Base-by-base conservation (phyloP, 2,113 vertebrate genomes). In the Epinephelus fuscoguttatus region DNA sequence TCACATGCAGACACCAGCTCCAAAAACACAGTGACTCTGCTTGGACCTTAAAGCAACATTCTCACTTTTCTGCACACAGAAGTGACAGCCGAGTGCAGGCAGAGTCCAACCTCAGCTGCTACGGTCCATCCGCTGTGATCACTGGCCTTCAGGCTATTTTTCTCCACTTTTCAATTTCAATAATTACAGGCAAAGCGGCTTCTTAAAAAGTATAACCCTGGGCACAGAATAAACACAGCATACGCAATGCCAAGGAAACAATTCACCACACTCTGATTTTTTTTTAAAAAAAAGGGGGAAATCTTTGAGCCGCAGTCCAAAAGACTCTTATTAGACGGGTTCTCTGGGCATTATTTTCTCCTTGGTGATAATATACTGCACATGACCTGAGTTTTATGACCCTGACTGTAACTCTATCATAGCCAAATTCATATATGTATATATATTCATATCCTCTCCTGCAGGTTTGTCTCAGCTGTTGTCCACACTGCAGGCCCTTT, bases 111-210 rank as follows among this genome's bases (percentile, higher is more conserved):
- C 53, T 84, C 27, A 13, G 80, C 66, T 76, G 82, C 64, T 42
- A 57, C 0, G 1, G 63, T 80, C 53, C 60, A 50, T 77, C 57
- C 25, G 1, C 19, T 60, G 49, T 60, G 63, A 83, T 50, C 73
- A 0, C 60, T 50, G 53, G 62, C 52, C 55, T 63, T 70, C 13
- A 8, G 72, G 50, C 59, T 63, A 8, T 40, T 42, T 78, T 82
- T 23, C 70, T 74, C 4, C 10, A 50, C 2, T 84, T 81, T 74
- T 81, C 40, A 73, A 63, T 84, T 75, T 79, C 50, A 85, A 59
- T 80, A 90, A 90, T 85, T 81, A 76, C 63, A 84, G 82, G 61
- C 10, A 68, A 49, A 63, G 19, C 3, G 1, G 9, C 40, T 40
- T 70, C 49, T 42, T 66, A 53, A 50, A 60, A 63, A 45, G 53